These are phyloP conservation scores for Chloroceryle inda DNA, from an alignment of 2,797 vertebrate species.

Conservation along the genomic window DNA sequence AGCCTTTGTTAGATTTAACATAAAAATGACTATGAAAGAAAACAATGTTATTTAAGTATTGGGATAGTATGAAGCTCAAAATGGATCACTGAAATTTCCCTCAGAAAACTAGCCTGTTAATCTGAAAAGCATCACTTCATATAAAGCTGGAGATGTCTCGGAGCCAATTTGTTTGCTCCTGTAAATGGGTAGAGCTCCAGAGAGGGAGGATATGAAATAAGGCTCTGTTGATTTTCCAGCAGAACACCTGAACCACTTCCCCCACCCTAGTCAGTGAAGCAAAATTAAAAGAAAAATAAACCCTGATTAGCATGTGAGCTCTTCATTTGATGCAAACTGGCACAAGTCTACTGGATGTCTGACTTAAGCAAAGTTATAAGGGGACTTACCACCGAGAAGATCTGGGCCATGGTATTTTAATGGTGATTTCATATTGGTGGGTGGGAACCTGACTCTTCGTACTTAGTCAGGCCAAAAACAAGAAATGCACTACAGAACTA, in stretches of 20 bases:
- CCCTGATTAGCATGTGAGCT: background rate
- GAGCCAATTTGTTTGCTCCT: background rate
- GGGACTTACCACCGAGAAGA: background rate
- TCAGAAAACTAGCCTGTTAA: background rate
- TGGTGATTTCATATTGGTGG: background rate
- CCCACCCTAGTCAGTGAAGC: background rate
- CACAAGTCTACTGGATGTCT: background rate
- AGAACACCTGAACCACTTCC: slow-evolving; percentile 12
- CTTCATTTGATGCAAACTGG: background rate
- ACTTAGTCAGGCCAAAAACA: slow-evolving; percentile 11
- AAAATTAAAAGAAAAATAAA: slow-evolving; percentile 36
- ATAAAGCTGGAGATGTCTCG: background rate
- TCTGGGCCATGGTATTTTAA: background rate
- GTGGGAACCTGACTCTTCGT: background rate
- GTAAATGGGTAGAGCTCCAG: background rate
- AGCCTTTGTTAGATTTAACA: background rate
- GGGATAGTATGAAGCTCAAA: background rate
- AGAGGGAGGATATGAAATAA: slow-evolving; percentile 25
- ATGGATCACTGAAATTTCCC: background rate
- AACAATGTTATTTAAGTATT: background rate
- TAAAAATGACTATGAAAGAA: background rate
- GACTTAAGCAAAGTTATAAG: background rate
- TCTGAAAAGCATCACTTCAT: background rate
- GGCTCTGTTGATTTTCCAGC: slow-evolving; percentile 13
- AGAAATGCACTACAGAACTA: background rate